Evolutionary conservation across 2,113 vertebrate genomes (phyloP).

Genomic region (Steatornis caripensis): DNA sequence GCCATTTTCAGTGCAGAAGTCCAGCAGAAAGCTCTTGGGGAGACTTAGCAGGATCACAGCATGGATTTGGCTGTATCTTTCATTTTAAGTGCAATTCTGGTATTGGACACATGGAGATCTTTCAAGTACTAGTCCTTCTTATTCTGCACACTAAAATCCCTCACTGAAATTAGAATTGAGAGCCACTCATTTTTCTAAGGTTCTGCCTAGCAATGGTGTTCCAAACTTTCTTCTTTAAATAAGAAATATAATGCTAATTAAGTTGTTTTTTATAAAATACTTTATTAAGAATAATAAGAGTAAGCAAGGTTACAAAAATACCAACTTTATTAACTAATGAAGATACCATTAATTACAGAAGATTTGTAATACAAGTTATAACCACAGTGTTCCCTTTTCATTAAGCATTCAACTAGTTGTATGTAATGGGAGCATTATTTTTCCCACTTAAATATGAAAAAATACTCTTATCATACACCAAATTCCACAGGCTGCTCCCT

Average conservation of each 20-base stretch:
- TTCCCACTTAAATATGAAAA: conserved; percentile 60
- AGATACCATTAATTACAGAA: conserved; percentile 72
- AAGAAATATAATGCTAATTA: conserved; percentile 37
- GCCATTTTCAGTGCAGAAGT: not conserved
- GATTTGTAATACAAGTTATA: conserved; percentile 69
- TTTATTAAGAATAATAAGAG: conserved; percentile 79
- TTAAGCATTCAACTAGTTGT: conserved; percentile 39
- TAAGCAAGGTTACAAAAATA: conserved; percentile 82
- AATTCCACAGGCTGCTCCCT: conserved; percentile 54
- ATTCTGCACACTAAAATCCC: not conserved
- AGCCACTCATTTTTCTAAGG: not conserved
- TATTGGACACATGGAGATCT: not conserved
- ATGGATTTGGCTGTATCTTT: not conserved
- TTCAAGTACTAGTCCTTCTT: not conserved
- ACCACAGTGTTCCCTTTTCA: conserved; percentile 67
- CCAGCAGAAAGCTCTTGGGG: not conserved
- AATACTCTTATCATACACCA: conserved; percentile 45
- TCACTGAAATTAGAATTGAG: not conserved
- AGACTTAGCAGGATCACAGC: not conserved
- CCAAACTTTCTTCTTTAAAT: not conserved
- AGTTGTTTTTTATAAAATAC: conserved; percentile 73
- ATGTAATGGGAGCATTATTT: conserved; percentile 49
- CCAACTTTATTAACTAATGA: conserved; percentile 67
- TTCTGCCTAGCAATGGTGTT: not conserved
- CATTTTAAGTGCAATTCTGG: not conserved